Conservation (phyloP, 2,797 vertebrate genomes). For the Streptopelia turtur region DNA sequence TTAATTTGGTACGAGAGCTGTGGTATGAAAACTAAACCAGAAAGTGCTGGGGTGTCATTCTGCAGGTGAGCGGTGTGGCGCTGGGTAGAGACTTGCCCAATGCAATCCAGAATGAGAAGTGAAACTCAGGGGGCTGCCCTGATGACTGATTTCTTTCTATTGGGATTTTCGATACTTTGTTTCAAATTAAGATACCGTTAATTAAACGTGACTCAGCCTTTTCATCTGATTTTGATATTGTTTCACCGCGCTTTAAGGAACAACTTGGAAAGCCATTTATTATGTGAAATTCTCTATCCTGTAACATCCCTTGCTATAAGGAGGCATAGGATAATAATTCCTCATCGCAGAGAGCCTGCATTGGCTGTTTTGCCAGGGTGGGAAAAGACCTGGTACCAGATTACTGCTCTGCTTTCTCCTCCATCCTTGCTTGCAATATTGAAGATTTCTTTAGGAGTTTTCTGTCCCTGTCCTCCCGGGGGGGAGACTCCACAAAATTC, state of each 20-base stretch:
- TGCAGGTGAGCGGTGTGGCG: neutral
- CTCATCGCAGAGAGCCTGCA: neutral
- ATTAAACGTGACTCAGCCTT: neutral
- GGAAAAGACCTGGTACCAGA: neutral
- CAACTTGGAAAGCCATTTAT: slow-evolving; percentile 14
- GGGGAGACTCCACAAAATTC: neutral
- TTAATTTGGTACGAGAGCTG: neutral
- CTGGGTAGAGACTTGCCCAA: neutral
- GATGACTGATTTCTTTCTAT: neutral
- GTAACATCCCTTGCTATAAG: neutral
- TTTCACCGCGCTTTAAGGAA: neutral
- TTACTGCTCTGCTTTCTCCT: neutral
- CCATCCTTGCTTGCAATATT: neutral
- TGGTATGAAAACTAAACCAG: neutral
- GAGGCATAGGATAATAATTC: neutral
- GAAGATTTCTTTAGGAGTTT: neutral
- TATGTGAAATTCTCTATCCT: neutral
- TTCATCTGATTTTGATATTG: neutral
- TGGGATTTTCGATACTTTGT: neutral
- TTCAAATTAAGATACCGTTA: neutral
- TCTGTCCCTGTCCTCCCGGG: accelerated
- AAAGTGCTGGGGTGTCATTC: neutral
- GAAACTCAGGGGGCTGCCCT: neutral
- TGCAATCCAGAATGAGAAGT: too few relatives aligned
- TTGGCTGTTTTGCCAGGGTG: neutral